phyloP scores from a whole-genome alignment of 2,113 vertebrate genomes.

The Girardinichthys multiradiatus region DNA sequence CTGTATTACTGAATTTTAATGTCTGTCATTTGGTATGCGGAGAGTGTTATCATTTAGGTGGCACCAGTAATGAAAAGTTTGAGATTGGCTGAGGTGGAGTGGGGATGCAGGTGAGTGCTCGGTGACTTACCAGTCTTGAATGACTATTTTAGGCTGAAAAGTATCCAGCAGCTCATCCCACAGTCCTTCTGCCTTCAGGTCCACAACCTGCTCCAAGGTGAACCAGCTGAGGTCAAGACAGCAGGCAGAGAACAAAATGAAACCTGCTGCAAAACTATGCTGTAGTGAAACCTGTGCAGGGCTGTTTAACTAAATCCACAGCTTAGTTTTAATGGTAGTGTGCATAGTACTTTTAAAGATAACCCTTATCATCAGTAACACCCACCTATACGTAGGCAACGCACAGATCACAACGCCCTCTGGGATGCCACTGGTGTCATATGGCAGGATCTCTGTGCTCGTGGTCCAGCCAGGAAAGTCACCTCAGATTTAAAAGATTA shows the following conservation, averaged over 20 bases:
- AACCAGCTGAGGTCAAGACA: constrained; percentile 82
- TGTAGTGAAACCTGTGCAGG: no score
- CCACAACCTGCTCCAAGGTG: constrained; percentile 84
- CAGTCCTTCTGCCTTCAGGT: constrained; percentile 85
- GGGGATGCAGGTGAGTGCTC: not conserved
- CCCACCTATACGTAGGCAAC: constrained; percentile 70
- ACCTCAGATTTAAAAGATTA: constrained; percentile 63
- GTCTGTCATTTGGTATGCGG: no score
- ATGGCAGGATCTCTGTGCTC: constrained; percentile 69
- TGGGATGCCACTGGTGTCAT: constrained; percentile 70
- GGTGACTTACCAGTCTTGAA: constrained; percentile 86
- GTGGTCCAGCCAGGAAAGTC: constrained; percentile 84
- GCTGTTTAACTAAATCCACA: not conserved
- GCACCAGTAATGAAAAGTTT: no score
- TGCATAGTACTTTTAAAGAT: not conserved
- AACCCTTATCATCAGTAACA: not conserved
- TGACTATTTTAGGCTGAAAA: constrained; percentile 83
- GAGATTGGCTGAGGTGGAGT: no score
- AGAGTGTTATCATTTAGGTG: no score
- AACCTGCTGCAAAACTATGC: not conserved
- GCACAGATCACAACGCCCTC: constrained; percentile 64
- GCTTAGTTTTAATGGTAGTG: not conserved
- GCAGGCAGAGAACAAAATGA: not conserved
- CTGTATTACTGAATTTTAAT: no score
- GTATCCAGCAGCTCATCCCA: constrained; percentile 87